These are phyloP conservation scores for Laothoe populi DNA, from an alignment of 2,888 invertebrate genomes.

Conservation along the genomic window DNA sequence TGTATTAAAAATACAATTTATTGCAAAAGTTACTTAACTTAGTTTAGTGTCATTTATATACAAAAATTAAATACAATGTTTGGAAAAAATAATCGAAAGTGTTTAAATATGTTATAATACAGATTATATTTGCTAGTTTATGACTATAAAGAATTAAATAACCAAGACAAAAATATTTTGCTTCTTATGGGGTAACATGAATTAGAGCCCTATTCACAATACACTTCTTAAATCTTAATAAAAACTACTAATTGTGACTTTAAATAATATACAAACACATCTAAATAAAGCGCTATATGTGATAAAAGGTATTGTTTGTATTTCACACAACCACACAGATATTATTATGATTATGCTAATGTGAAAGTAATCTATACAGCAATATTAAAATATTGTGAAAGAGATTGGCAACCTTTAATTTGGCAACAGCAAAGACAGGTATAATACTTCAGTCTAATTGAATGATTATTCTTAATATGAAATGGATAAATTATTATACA, in stretches of 20 bases:
- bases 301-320: slow-evolving; percentile 31
- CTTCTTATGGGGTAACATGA: slow-evolving; percentile 59
- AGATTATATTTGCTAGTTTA: slow-evolving; percentile 46
- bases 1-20: slow-evolving; percentile 85
- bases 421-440: slow-evolving; percentile 64
- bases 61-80: slow-evolving; percentile 78
- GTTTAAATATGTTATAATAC: slow-evolving; percentile 66
- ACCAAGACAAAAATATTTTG: slow-evolving; percentile 43
- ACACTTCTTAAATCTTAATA: slow-evolving; percentile 31
- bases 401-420: slow-evolving; percentile 66
- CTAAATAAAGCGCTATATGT: slow-evolving; percentile 18
- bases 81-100: slow-evolving; percentile 59
- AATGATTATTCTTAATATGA: slow-evolving; percentile 29
- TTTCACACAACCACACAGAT: slow-evolving; percentile 21
- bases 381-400: slow-evolving; percentile 35
- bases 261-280: slow-evolving; percentile 21
- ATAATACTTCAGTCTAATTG: slow-evolving; percentile 52
- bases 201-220: slow-evolving; percentile 28
- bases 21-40: slow-evolving; percentile 81
- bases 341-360: slow-evolving; percentile 12
- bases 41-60: slow-evolving; percentile 81
- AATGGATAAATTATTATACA: slow-evolving; percentile 14
- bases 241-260: slow-evolving; percentile 31
- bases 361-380: slow-evolving; percentile 9
- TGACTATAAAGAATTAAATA: slow-evolving; percentile 41